Percentiles rank a stretch among this genome's conserved stretches.
Evolutionary conservation across 2,888 invertebrate genomes (phyloP).

Genomic region (Morinoia aosen): DNA sequence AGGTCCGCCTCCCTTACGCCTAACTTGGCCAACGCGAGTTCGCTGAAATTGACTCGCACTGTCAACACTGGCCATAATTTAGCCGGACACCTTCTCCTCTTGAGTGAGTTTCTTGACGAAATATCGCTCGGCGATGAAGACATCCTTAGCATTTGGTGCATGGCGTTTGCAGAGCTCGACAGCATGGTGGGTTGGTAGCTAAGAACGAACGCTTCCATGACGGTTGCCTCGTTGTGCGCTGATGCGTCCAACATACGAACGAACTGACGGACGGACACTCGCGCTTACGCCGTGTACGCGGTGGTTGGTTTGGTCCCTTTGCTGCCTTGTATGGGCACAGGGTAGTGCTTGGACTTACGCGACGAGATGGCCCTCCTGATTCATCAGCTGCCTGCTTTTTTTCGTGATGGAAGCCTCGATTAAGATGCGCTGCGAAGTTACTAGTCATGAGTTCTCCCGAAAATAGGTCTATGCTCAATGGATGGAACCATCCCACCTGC

Average conservation of each 20-base stretch:
- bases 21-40: not conserved
- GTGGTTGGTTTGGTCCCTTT: constrained; percentile 31
- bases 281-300: constrained; percentile 26
- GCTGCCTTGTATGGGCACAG: constrained; percentile 36
- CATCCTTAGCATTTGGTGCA: not conserved
- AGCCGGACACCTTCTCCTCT: not conserved
- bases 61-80: not conserved
- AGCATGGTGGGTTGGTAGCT: constrained; percentile 5
- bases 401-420: not conserved
- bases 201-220: constrained; percentile 27
- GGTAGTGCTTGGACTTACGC: constrained; percentile 34
- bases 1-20: constrained; percentile 39
- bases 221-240: constrained; percentile 41
- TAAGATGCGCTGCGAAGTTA: constrained; percentile 8
- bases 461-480: not conserved
- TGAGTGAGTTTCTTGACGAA: not conserved
- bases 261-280: constrained; percentile 28
- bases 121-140: not conserved
- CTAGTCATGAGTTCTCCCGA: constrained; percentile 26
- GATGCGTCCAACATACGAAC: constrained; percentile 47
- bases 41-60: not conserved
- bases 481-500: not conserved
- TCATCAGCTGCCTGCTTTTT: constrained; percentile 31
- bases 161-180: not conserved
- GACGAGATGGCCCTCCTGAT: constrained; percentile 35